These are phyloP conservation scores for Bombyx mandarina DNA, from an alignment of 1,140 invertebrate species.

Conservation along the genomic window DNA sequence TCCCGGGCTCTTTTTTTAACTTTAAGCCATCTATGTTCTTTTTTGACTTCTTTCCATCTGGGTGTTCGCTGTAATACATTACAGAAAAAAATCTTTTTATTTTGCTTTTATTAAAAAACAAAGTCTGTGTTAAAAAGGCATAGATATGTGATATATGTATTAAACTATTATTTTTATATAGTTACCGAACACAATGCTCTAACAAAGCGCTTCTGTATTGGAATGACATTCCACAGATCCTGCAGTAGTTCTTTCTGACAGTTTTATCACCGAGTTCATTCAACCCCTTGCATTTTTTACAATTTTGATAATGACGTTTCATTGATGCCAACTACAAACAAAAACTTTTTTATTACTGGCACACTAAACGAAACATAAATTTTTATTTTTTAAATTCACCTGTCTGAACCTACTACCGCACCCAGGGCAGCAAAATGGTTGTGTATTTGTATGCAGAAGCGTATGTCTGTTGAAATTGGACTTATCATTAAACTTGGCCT, in stretches of 20 bases:
- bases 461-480: slow-evolving; percentile 52
- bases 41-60: neutral
- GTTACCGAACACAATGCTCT: slow-evolving; percentile 55
- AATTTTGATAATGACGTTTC: slow-evolving; percentile 41
- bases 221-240: slow-evolving; percentile 44
- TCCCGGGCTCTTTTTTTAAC: too few relatives aligned
- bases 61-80: neutral
- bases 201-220: slow-evolving; percentile 49
- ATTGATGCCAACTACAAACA: slow-evolving; percentile 40
- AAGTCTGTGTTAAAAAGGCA: neutral
- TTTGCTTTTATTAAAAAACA: neutral
- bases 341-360: slow-evolving; percentile 1
- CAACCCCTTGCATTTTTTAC: slow-evolving; percentile 18
- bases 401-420: slow-evolving; percentile 46
- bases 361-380: neutral
- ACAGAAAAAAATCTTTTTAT: neutral
- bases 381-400: slow-evolving; percentile 18
- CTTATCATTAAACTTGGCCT: slow-evolving; percentile 36
- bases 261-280: slow-evolving; percentile 21
- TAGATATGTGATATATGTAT: slow-evolving; percentile 1
- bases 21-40: too few relatives aligned
- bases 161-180: slow-evolving; percentile 2
- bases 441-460: slow-evolving; percentile 34
- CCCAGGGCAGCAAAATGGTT: slow-evolving; percentile 40
- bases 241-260: slow-evolving; percentile 40